These are phyloP conservation scores for Ara ararauna DNA, from an alignment of 2,797 vertebrate genomes.

Conservation along the genomic window DNA sequence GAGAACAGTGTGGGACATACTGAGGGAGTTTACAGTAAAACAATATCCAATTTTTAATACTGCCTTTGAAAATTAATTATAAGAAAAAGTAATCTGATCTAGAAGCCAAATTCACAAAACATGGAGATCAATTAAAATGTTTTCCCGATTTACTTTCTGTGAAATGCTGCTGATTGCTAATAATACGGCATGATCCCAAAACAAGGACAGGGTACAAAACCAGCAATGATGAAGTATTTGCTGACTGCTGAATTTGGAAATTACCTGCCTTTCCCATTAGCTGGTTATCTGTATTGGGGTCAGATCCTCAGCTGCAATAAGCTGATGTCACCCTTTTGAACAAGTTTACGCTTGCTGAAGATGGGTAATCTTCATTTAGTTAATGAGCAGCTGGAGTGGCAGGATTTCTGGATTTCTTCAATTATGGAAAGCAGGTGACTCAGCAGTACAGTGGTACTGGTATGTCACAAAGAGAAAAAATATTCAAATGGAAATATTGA, in stretches of 20 bases:
- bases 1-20: not conserved
- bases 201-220: not conserved
- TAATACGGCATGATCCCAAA: not conserved
- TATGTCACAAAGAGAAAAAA: not conserved
- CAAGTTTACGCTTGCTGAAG: not conserved
- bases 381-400: not conserved
- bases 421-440: not conserved
- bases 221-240: not conserved
- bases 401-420: not conserved
- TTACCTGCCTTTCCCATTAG: not conserved
- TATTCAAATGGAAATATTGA: not conserved
- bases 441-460: not conserved
- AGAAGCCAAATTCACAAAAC: not conserved
- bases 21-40: not conserved
- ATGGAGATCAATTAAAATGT: not conserved
- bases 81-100: not conserved
- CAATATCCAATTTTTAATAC: not conserved
- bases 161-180: not conserved
- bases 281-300: not conserved
- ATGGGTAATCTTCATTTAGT: not conserved
- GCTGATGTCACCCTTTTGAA: not conserved
- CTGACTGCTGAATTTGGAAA: not conserved
- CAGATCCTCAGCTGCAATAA: not conserved
- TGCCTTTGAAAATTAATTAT: not conserved
- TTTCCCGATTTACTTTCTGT: not conserved